Base-by-base conservation (phyloP, 2,113 vertebrate genomes). In the Sitta europaea region DNA sequence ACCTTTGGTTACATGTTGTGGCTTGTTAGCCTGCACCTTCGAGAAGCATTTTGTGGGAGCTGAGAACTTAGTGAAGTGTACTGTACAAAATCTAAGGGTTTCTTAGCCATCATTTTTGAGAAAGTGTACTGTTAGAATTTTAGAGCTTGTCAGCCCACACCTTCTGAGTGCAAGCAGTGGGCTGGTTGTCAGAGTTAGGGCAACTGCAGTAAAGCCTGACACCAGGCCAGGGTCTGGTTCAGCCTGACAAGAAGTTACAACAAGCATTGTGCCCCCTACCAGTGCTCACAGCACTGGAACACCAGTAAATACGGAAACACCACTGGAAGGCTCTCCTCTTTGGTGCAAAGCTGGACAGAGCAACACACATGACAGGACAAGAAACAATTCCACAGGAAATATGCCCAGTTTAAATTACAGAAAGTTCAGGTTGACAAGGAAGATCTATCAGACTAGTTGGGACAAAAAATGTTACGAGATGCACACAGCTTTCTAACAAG, bases 241-340 rank as follows among this genome's bases (percentile, higher is more conserved):
- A 74, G 24, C 7, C 53, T 53, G 16, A 43, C 0, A 0, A 31
- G 70, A 59, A 53, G 29, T n/a, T 31, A n/a, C 11, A 73, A 10
- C 7, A 20, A 74, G 17, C 38, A 38, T 14, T 1, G 0, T 27
- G 45, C 4, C 10, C 48, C 22, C 22, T 5, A 20, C 12, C 31
- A 28, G 14, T 3, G 18, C 28, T 21, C 16, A n/a, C 21, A 7
- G 36, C 38, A 38, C 59, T 43, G 51, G 35, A 8, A 17, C 36
- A 55, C 35, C 50, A 57, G 29, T 23, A 67, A 11, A 43, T 3
- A 33, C 18, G 79, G 59, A 91, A 92, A 62, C 6, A 22, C 11
- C 42, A 55, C 0, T 11, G 33, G 73, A 88, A 63, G 28, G 12
- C 21, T 35, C 19, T 29, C 11, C 15, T 5, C 5, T 31, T 53